Conservation (phyloP, 2,797 vertebrate genomes). For the Caiman crocodilus region DNA sequence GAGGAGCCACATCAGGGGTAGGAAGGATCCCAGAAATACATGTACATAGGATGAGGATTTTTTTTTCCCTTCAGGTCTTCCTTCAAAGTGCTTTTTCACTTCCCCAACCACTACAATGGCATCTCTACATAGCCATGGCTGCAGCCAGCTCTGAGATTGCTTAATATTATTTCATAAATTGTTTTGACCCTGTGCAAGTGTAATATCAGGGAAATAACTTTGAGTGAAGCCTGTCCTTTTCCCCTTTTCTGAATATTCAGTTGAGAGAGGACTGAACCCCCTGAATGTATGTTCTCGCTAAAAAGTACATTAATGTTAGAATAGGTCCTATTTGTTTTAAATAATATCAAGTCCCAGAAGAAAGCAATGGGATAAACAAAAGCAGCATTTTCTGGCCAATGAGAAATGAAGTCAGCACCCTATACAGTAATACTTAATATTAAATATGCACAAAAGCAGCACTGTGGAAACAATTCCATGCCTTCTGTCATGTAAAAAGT, state of each 20-base stretch:
- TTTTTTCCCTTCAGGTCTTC: background rate
- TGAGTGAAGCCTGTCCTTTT: background rate
- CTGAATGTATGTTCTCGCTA: background rate
- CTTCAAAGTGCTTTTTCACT: accelerated
- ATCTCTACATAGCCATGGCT: background rate
- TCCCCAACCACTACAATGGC: accelerated
- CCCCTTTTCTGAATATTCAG: background rate
- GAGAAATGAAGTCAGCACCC: background rate
- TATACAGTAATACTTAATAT: background rate
- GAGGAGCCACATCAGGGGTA: accelerated
- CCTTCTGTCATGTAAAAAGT: background rate
- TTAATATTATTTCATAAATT: background rate
- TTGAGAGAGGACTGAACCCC: background rate
- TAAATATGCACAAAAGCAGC: background rate
- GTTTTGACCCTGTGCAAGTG: background rate
- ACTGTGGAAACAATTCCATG: background rate
- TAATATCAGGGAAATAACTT: background rate
- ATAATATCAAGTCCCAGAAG: background rate
- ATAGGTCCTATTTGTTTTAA: background rate
- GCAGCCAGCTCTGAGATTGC: accelerated
- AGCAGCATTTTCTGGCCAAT: background rate
- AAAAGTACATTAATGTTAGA: background rate
- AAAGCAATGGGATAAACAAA: background rate
- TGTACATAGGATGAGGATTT: background rate
- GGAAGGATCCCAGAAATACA: background rate